These are phyloP conservation scores for Magallana gigas DNA, from an alignment of 1,140 invertebrate species.

Conservation along the genomic window DNA sequence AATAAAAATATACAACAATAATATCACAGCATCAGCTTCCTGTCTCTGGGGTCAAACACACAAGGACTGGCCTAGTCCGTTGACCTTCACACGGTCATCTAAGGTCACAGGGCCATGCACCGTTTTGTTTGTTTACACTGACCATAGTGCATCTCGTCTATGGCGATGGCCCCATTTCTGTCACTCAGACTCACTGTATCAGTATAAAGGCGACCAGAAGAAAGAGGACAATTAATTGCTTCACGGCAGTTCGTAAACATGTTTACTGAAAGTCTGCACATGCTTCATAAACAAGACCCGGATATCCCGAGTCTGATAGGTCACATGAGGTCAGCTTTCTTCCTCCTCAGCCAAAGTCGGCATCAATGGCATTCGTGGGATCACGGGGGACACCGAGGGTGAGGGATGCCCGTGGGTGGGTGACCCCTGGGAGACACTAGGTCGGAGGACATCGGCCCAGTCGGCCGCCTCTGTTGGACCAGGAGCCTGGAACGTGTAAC, in stretches of 20 bases:
- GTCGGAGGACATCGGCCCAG: slow-evolving; percentile 38
- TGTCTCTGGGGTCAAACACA: not conserved
- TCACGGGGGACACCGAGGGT: slow-evolving; percentile 36
- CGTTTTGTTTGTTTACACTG: no score
- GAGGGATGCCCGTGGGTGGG: slow-evolving; percentile 29
- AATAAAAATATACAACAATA: not conserved
- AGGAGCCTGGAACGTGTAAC: slow-evolving; percentile 34
- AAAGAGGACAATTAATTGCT: not conserved
- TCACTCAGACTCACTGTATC: not conserved
- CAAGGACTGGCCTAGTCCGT: not conserved
- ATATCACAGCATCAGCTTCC: slow-evolving; percentile 14
- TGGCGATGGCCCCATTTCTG: not conserved
- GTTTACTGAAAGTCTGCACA: not conserved
- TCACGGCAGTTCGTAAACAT: slow-evolving; percentile 12
- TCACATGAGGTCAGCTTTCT: slow-evolving; percentile 23
- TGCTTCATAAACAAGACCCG: not conserved
- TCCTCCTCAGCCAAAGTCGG: slow-evolving; percentile 42
- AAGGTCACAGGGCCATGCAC: no score
- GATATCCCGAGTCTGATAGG: not conserved
- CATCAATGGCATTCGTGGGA: slow-evolving; percentile 45
- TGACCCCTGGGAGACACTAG: slow-evolving; percentile 7
- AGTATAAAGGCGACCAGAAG: no score
- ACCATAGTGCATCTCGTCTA: no score
- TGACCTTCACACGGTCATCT: not conserved
- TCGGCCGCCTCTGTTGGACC: slow-evolving; percentile 29